Evolutionary conservation across 1,140 invertebrate genomes (phyloP), one percentile per base, ranked within the genome.

Genomic region (Hermetia illucens): DNA sequence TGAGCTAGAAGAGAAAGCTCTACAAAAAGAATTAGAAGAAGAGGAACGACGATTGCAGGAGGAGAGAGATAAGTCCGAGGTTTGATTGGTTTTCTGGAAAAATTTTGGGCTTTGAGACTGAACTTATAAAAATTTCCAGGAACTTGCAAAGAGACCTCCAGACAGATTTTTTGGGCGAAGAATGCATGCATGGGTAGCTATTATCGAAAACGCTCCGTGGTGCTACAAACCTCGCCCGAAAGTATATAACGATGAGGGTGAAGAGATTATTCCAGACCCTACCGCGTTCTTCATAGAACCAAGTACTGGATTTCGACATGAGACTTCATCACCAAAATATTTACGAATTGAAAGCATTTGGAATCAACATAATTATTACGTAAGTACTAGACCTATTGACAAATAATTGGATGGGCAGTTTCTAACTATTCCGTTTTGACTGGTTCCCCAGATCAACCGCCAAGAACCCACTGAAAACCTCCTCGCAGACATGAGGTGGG

Each of bases 361-460:
- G 75, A 92, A 91, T 50, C 64, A 91, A 49, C 54, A 69, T 30
- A 93, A 94, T 63, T 92, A 89, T 63, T 93, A 87, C 74, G 72
- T 75, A 21, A 66, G 64, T 56, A 49, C 50, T 44, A 25, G 6
- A 8, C 24, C 6, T 25, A 25, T n/a, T n/a, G n/a, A n/a, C n/a
- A n/a, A n/a, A n/a, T n/a, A n/a, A n/a, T n/a, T n/a, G 24, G 6
- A 8, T 6, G 6, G 24, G 24, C n/a, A 25, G n/a, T 25, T 25
- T n/a, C 6, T 25, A 25, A 25, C n/a, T 8, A 25, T 25, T 25
- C 6, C n/a, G n/a, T 25, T 12, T 6, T 20, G 24, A 4, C 17
- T 4, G n/a, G n/a, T 18, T 4, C 8, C 8, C 10, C n/a, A 36
- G 34, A 16, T 36, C 3, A 40, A 40, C 27, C 21, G 10, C 18